A percentile compares a stretch with the other conserved stretches of the same genome.
phyloP scores from a whole-genome alignment of 2,888 invertebrate genomes.

The Clostera curtula region DNA sequence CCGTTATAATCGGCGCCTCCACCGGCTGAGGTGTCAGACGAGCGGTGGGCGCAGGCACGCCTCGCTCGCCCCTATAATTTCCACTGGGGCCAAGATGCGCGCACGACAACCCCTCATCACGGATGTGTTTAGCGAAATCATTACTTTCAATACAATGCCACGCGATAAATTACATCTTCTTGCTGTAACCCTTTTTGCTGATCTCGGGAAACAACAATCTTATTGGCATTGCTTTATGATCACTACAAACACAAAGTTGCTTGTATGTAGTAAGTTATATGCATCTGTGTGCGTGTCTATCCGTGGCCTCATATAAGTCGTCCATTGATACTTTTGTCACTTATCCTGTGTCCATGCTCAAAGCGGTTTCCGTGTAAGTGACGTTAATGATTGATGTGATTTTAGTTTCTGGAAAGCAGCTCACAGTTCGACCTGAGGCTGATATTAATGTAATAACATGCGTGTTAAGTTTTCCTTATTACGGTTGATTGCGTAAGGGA shows the following conservation, averaged over 20 bases:
- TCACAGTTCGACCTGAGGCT: no score
- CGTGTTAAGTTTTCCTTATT: not conserved
- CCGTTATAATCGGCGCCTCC: constrained; percentile 60
- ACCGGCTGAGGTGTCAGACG: constrained; percentile 55
- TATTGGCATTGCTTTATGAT: not conserved
- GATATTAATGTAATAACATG: no score
- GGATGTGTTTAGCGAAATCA: constrained; percentile 40
- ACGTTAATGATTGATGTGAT: no score
- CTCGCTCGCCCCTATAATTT: constrained; percentile 54
- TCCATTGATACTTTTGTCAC: no score
- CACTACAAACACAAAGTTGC: no score
- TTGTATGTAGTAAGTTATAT: no score
- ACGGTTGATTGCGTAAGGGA: not conserved
- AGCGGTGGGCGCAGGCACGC: constrained; percentile 32
- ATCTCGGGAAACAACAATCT: constrained; percentile 1
- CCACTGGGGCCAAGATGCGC: constrained; percentile 26
- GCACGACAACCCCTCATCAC: constrained; percentile 42
- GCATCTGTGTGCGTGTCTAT: no score
- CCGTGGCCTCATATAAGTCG: no score
- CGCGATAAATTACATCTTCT: not conserved
- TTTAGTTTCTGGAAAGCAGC: no score
- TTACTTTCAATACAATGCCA: constrained; percentile 23
- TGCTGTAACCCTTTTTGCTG: no score
- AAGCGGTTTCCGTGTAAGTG: no score
- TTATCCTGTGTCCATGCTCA: no score